Percentiles rank a stretch among this genome's conserved stretches.
Conservation (phyloP, 1,140 invertebrate genomes). For the Dendrolimus punctatus region DNA sequence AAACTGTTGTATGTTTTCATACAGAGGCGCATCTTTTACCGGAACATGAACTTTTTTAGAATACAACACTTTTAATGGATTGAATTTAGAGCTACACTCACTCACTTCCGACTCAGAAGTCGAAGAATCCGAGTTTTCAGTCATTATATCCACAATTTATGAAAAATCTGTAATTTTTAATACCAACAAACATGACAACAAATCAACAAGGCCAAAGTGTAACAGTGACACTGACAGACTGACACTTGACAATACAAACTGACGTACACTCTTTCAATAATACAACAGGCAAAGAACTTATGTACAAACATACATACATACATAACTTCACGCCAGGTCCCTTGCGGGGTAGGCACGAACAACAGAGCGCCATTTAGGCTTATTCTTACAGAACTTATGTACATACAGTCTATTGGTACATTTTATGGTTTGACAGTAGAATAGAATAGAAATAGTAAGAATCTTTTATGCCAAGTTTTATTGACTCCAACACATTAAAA, state of each 20-base stretch:
- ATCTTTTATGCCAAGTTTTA: no score
- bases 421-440: no score
- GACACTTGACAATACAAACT: neutral
- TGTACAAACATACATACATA: no score
- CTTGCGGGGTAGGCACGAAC: no score
- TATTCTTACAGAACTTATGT: no score
- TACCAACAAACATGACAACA: conserved; percentile 15
- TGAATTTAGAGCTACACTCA: conserved; percentile 76
- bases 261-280: no score
- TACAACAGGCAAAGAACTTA: no score
- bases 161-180: conserved; percentile 2
- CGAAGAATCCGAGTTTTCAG: conserved; percentile 32
- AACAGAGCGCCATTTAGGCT: no score
- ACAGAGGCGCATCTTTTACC: conserved; percentile 68
- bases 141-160: conserved; percentile 14
- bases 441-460: no score
- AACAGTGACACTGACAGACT: conserved; percentile 5
- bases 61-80: conserved; percentile 78
- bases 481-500: no score
- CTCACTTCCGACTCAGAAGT: conserved; percentile 76
- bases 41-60: conserved; percentile 71
- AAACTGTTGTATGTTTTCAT: conserved; percentile 77
- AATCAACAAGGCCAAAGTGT: conserved; percentile 10
- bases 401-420: no score
- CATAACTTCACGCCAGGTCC: no score